phyloP scores from a whole-genome alignment of 2,797 vertebrate species.

The Pangasius krempfi region DNA sequence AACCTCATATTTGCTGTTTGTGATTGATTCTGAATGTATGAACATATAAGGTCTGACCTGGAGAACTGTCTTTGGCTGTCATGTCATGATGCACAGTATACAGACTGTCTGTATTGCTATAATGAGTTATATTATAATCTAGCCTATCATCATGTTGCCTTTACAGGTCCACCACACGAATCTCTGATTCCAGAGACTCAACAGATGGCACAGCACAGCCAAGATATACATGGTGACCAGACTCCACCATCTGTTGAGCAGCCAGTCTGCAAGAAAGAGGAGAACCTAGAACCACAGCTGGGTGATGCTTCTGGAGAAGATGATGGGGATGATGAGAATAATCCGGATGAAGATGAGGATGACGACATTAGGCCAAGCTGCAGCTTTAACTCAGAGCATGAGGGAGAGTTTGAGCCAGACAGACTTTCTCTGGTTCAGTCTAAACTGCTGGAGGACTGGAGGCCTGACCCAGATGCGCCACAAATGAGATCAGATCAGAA shows the following conservation, averaged over 20 bases:
- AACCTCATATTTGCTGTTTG: not conserved
- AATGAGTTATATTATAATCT: not conserved
- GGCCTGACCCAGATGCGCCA: slow-evolving; percentile 56
- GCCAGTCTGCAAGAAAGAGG: slow-evolving; percentile 66
- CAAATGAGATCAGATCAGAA: slow-evolving; percentile 47
- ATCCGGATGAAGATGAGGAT: not conserved
- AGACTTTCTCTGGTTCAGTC: slow-evolving; percentile 64
- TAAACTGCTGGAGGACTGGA: slow-evolving; percentile 70
- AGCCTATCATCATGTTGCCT: not conserved
- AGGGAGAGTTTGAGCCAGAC: slow-evolving; percentile 62
- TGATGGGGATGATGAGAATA: not conserved
- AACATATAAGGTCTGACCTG: not conserved
- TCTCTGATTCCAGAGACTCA: slow-evolving; percentile 23
- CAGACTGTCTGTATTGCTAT: not conserved
- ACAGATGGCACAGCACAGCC: slow-evolving; percentile 21
- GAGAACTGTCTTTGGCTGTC: not conserved
- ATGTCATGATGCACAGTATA: not conserved
- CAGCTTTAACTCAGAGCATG: slow-evolving; percentile 54
- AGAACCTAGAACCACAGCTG: slow-evolving; percentile 55
- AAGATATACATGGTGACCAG: slow-evolving; percentile 21
- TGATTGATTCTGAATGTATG: not conserved
- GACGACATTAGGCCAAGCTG: slow-evolving; percentile 30
- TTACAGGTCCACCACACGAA: slow-evolving; percentile 18
- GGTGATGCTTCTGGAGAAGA: slow-evolving; percentile 31
- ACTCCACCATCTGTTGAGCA: slow-evolving; percentile 20